Conservation (phyloP, 2,888 invertebrate genomes). For the Drosophila fulvimacula region DNA sequence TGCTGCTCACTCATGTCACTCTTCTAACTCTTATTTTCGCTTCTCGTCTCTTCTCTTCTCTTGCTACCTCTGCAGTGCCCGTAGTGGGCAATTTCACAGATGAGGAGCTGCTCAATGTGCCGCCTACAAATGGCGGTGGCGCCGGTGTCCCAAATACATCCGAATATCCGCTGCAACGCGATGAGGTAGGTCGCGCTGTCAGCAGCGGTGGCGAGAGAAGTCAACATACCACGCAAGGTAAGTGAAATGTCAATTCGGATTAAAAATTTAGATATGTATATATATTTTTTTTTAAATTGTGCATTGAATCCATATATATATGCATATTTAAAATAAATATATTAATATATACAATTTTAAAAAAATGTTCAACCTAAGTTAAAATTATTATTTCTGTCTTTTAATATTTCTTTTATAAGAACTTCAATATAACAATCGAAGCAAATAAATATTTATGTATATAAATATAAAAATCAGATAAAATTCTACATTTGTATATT, state of each 20-base stretch:
- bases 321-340: no score
- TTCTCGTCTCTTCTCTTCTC: neutral
- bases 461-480: no score
- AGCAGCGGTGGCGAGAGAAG: conserved; percentile 85
- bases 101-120: conserved; percentile 85
- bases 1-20: conserved; percentile 8
- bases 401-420: no score
- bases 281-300: no score
- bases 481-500: no score
- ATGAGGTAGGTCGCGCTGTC: conserved; percentile 87
- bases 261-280: neutral
- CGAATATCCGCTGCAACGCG: conserved; percentile 89
- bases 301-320: no score
- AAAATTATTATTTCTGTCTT: no score
- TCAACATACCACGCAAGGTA: conserved; percentile 83
- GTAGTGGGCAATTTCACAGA: conserved; percentile 88
- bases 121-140: conserved; percentile 61
- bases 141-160: conserved; percentile 85
- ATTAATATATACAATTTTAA: no score
- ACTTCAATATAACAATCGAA: no score
- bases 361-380: no score
- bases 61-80: conserved; percentile 85
- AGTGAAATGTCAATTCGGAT: conserved; percentile 35
- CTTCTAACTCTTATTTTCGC: conserved; percentile 1
- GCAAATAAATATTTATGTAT: no score